Base-by-base conservation (phyloP, 2,113 vertebrate genomes). In the Ictidomys tridecemlineatus region DNA sequence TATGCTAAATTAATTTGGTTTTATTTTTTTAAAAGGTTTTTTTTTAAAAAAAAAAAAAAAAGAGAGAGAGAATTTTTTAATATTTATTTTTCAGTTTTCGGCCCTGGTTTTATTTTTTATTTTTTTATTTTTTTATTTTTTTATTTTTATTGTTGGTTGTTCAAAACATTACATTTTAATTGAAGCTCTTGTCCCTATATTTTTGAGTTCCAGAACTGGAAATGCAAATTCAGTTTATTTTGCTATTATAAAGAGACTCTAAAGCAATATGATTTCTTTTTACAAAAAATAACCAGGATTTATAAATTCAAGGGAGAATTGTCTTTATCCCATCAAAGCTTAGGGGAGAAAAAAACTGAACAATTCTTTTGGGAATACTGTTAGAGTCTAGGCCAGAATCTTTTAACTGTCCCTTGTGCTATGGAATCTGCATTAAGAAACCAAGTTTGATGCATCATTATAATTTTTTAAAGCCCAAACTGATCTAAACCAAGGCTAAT, bases 221-320 rank as follows among this genome's bases (percentile, higher is more conserved):
- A 88, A 77, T 79, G 28, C 65, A 94, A 91, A 79, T 56, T 89
- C 37, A 37, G 18, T 85, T 78, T 96, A 34, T 79, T 89, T 94
- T 91, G 16, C 51, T 93, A 78, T 18, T 53, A 5, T 63, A 28
- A 28, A 63, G 39, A 94, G 14, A 56, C n/a, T 76, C 26, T 92
- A 95, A 70, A 92, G 56, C 32, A 79, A 42, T 87, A 79, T 87
- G 67, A 72, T 88, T 96, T 74, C 48, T 84, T 89, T 45, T 20
- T 7, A 69, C n/a, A 69, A 69, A 88, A 51, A 73, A 92, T 20
- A 86, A 42, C 20, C 22, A 37, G 4, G 7, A 87, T 79, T 89
- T 94, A 77, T 88, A 56, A 86, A 80, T 80, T 65, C 61, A 95
- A 87, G 16, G 16, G 42, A 95, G 39, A 94, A 94, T 80, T 86